Percentiles rank a stretch among this genome's conserved stretches.
Evolutionary conservation across 2,888 invertebrate species (phyloP).

Genomic region (Gandaritis pyraliata): DNA sequence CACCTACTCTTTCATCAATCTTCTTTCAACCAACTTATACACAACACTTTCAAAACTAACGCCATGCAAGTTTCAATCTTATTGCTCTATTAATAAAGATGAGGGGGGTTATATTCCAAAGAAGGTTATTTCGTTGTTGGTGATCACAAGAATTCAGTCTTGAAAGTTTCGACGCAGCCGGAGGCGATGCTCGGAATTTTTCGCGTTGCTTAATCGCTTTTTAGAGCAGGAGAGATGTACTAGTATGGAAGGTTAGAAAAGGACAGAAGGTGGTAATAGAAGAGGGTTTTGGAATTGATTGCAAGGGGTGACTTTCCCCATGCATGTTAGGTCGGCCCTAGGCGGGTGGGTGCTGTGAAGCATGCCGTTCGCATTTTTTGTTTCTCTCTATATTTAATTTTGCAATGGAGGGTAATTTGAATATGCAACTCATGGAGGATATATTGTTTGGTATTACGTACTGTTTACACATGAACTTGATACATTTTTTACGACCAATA

Average conservation of each 20-base stretch:
- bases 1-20: conserved; percentile 70
- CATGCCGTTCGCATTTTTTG: conserved; percentile 72
- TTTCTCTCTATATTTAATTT: conserved; percentile 79
- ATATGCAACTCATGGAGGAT: conserved; percentile 77
- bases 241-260: conserved; percentile 46
- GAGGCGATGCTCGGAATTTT: conserved; percentile 64
- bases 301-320: conserved; percentile 77
- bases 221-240: conserved; percentile 53
- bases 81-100: conserved; percentile 12
- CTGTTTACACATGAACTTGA: conserved; percentile 24
- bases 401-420: conserved; percentile 80
- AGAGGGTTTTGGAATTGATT: conserved; percentile 76
- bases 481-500: neutral
- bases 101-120: conserved; percentile 3
- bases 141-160: conserved; percentile 66
- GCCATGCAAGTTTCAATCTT: neutral
- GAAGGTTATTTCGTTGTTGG: conserved; percentile 40
- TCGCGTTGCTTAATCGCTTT: conserved; percentile 63
- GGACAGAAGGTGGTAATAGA: conserved; percentile 60
- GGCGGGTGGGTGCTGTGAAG: conserved; percentile 73
- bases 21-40: conserved; percentile 47
- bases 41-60: conserved; percentile 1
- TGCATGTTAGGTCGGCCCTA: conserved; percentile 58
- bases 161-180: conserved; percentile 61
- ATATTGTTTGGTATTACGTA: conserved; percentile 53